Conservation (phyloP, 2,797 vertebrate species). For the Anas capensis region DNA sequence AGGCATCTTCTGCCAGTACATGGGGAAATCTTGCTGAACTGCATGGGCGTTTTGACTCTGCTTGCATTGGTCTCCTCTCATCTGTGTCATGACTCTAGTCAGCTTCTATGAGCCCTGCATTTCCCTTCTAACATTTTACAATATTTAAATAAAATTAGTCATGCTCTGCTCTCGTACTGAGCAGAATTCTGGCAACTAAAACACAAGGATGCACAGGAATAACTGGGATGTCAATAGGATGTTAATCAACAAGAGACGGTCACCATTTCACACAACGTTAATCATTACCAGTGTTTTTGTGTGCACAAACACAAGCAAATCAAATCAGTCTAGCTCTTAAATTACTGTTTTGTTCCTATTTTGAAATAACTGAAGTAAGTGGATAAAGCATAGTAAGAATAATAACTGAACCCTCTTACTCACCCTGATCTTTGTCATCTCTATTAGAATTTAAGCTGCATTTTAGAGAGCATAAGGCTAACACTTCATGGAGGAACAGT, state of each 20-base stretch:
- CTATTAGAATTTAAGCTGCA: background rate
- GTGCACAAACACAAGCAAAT: background rate
- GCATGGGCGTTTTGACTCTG: background rate
- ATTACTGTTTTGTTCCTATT: background rate
- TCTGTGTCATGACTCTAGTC: rapidly evolving
- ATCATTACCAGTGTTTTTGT: background rate
- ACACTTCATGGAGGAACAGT: rapidly evolving
- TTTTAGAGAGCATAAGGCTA: background rate
- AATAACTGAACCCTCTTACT: background rate
- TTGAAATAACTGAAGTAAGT: background rate
- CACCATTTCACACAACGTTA: background rate
- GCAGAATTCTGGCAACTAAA: background rate
- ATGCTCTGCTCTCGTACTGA: background rate
- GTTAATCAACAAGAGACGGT: background rate
- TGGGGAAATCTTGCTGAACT: rapidly evolving
- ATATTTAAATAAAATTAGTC: background rate
- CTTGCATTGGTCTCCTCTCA: background rate
- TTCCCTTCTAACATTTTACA: background rate
- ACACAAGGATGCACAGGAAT: background rate
- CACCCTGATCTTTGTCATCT: background rate
- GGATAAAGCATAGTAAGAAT: background rate
- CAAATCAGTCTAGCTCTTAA: background rate
- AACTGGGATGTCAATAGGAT: background rate
- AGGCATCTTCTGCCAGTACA: rapidly evolving
- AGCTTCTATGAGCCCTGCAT: rapidly evolving